Base-by-base conservation (phyloP, 1,140 invertebrate genomes). In the Papilio polyxenes region DNA sequence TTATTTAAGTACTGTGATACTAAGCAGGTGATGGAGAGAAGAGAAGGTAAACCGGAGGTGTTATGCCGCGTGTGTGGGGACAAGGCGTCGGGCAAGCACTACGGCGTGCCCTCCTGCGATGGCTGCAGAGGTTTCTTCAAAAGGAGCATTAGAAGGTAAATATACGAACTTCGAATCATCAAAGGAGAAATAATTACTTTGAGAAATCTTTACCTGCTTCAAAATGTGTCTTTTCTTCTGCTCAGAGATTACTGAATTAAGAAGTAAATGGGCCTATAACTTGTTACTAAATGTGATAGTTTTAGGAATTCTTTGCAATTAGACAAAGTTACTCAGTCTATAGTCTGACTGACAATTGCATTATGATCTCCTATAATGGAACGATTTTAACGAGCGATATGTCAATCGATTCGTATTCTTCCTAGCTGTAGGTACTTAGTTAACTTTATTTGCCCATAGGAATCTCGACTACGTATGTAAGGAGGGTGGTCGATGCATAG, bases 391-490 rank as follows among this genome's bases (percentile, higher is more conserved):
- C 40, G 40, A 44, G 40, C 40, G 40, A 44, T 1, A 44, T 44
- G 1, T 44, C 7, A 31, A 31, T 31, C 23, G 23, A 31, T 44
- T 44, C 3, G 7, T 44, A 44, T 59, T 17, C 17, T 17, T 59
- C 17, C 56, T 17, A n/a, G 56, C 7, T 59, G 15, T n/a, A n/a
- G n/a, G n/a, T 56, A 56, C 17, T 59, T 59, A 59, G 15, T 11
- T 10, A 10, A 62, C 3, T 20, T 72, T 84, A 83, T 82, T 59
- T 84, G 78, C 82, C 86, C 89, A 92, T 83, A 97, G 98, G 86
- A 98, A 98, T 90, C 92, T 99, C 87, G 98, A 98, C 89, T 99
- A 99, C 93, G 96, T 98, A 6, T 99, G 98, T 91, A 99, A 99
- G 90, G 98, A 99, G 92, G 97, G 96, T 82, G 97, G 97, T 0